Base-by-base conservation (phyloP, 2,888 invertebrate genomes). In the Geophilus truncorum region DNA sequence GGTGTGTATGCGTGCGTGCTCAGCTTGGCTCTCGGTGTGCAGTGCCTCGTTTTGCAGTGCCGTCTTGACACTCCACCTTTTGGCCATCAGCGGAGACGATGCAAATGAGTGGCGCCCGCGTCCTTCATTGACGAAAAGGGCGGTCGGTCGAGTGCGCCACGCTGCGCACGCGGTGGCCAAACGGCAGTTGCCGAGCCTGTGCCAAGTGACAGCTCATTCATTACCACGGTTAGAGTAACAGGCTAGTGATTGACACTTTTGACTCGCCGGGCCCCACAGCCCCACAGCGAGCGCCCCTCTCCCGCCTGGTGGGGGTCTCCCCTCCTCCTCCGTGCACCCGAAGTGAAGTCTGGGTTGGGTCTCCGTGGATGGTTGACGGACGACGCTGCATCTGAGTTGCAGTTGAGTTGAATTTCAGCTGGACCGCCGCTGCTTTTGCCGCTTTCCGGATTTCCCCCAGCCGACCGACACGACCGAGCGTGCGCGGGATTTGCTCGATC, bases 171-270 rank as follows among this genome's bases (percentile, higher is more conserved):
- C 77, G 77, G 77, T 77, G 77, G 77, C 34, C 77, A 77, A 77
- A 70, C 70, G 70, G 70, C 70, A 70, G 70, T 70, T 70, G 70
- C 70, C 70, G 70, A 70, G 70, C 70, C 70, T 70, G 70, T 70
- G 57, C 78, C 81, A 80, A 80, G 80, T 81, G 80, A 81, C 81
- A 81, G 81, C 80, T 80, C 81, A 80, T 81, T 81, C 80, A 80
- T 81, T 80, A 78, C 77, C 81, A 57, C 76, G 75, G 80, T 81
- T 75, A 77, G 77, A 77, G 80, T 80, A 77, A 80, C 77, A 77
- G 80, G 40, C 25, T 36, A 30, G 70, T 81, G 81, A 81, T 81
- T 81, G 81, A 81, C 81, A 80, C 80, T 77, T 80, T 78, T 36
- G 79, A 80, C 78, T 57, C 36, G 57, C 57, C 15, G 57, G 79